Base-by-base conservation (phyloP, 1,140 invertebrate species). In the Hetaerina americana region DNA sequence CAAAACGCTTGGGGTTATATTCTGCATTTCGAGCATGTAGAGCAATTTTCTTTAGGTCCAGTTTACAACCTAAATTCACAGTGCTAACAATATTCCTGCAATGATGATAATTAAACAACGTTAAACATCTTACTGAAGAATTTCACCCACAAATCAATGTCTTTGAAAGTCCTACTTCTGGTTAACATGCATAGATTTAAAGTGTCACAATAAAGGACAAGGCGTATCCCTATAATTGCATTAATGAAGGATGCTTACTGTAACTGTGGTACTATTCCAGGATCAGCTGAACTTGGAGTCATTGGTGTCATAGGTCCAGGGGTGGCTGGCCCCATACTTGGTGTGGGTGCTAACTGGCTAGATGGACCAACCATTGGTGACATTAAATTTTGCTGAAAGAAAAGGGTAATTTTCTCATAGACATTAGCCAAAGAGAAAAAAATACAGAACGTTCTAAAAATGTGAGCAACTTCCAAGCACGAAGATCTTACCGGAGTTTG, bases 1-100 rank as follows among this genome's bases (percentile, higher is more conserved):
- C 97, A 87, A 99, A 99, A 81, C 98, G 90, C 84, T 99, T 99
- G 27, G 98, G 98, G 84, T 99, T 99, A 78, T 99, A 99, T 83
- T 99, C 98, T 15, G 98, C 98, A 86, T 99, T 99, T 82, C 98
- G 88, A 0, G 98, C 98, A 82, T 99, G 96, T 0, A 99, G 83
- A 0, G 98, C 98, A 77, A 99, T 99, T 83, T 96, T 97, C 78
- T 98, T 97, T 40, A 98, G 83, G 79, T 98, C 95, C 76, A 98
- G 82, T 83, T 95, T 96, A 79, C 96, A 98, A 77, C 91, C 95
- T 71, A 99, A 84, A 83, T 98, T 99, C 0, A 99, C 96, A 67
- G 97, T 99, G 49, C 96, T 98, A 0, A 99, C 97, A 78, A 99
- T 96, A 79, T 97, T 96, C 79, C 92, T 94, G 80, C 74, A 86